Conservation (phyloP, 2,888 invertebrate species). For the Acanthosepion esculentum region DNA sequence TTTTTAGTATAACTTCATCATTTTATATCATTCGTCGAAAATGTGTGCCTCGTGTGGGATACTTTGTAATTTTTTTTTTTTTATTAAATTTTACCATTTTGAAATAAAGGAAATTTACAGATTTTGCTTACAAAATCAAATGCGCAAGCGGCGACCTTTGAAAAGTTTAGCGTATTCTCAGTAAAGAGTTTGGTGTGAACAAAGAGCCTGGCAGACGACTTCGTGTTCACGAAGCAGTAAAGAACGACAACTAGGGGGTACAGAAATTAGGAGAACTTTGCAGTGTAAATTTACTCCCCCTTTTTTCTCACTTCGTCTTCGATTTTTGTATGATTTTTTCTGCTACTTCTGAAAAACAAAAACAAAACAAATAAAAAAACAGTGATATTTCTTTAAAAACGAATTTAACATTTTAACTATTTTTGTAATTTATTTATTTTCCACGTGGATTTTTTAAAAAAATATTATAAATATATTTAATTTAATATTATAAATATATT, state of each 20-base stretch:
- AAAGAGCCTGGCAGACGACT: not conserved
- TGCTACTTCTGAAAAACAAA: not conserved
- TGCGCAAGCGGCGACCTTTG: not conserved
- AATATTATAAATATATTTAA: not conserved
- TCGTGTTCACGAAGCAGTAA: not conserved
- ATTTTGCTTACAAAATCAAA: not conserved
- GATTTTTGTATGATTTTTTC: not conserved
- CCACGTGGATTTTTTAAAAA: not conserved
- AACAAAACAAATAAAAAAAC: not conserved
- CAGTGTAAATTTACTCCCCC: not conserved
- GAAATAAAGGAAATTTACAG: not conserved
- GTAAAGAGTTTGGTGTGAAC: not conserved
- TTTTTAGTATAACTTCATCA: not conserved
- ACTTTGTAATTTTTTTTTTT: not conserved
- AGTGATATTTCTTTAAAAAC: no score
- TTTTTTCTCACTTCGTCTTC: not conserved
- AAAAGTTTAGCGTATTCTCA: not conserved
- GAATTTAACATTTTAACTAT: not conserved
- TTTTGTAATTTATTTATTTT: not conserved
- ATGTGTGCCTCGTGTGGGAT: not conserved
- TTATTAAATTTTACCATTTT: not conserved
- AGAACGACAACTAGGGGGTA: conserved; percentile 33
- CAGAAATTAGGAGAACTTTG: not conserved
- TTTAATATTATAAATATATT: not conserved
- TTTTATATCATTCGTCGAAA: not conserved